Base-by-base conservation (phyloP, 2,113 vertebrate genomes). In the Okapia johnstoni region DNA sequence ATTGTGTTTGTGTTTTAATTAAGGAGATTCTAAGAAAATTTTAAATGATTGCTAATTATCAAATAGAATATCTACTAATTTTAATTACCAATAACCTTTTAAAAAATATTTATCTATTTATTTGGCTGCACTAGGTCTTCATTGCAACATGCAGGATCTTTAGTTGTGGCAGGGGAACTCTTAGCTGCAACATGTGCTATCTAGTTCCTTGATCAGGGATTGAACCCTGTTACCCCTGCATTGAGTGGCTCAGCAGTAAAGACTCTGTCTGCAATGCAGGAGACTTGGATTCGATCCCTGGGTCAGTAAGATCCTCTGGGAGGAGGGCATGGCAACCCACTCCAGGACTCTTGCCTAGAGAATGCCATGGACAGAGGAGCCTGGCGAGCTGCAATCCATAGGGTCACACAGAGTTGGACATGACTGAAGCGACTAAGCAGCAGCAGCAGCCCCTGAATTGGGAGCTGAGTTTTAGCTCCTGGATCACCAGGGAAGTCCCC, bases 141-240 rank as follows among this genome's bases (percentile, higher is more conserved):
- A 2, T 6, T 79, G 15, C 2, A 30, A 9, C 46, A 19, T 30
- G 76, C 4, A 46, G 76, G 28, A 28, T 77, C 43, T 40, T 76
- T 43, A 76, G 23, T 14, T 76, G 70, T 76, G 70, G 21, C 36
- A 76, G 21, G 70, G 36, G 23, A 26, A 14, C 70, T 76, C 70
- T 23, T 73, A 73, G n/a, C 11, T 30, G 46, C 46, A 30, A 17
- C 76, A 48, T 79, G 76, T 50, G 28, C 8, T 46, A 79, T 79
- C 76, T 76, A 76, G 70, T 50, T 50, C 76, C 46, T 9, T 48
- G 28, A 79, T 16, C 46, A 50, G 28, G 8, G 48, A 17, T 19
- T 10, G 4, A 50, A 33, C 15, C 14, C 28, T 11, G 43, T 28
- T 70, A 23, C n/a, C n/a, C n/a, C 19, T 0, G 0, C 19, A 12